Evolutionary conservation across 2,888 invertebrate species (phyloP), one percentile per base, ranked within the genome.

Genomic region (Hyles lineata): DNA sequence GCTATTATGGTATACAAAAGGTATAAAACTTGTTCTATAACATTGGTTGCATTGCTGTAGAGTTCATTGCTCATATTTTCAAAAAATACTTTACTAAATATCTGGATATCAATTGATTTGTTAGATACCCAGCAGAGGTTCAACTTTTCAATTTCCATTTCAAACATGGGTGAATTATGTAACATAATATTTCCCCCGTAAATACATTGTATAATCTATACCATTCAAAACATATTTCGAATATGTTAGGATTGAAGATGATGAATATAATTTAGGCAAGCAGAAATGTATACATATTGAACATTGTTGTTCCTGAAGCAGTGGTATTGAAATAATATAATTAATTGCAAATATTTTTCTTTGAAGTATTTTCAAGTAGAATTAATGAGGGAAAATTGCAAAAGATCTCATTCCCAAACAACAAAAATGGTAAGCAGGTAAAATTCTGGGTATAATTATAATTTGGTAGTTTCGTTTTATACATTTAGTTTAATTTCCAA

Each of bases 351-450:
- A 21, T 21, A 8, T 43, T n/a, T 32, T 62, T 62, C 32, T 62
- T 32, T 29, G 15, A n/a, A 32, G 62, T 32, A 32, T 62, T 29
- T 62, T 6, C 17, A 15, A 61, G 29, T 32, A 29, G 43, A 35
- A 5, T 63, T 19, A 43, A 11, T 29, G 17, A 23, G 21, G 21
- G 21, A 43, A 43, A 35, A 63, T 21, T 21, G 15, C 35, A 35
- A 43, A 15, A 21, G 15, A 60, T 21, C 21, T 43, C 3, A 43
- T 19, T 11, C 11, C 35, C 11, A 63, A 35, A 8, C 9, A 11
- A 32, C 32, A 32, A 63, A 35, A 35, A 63, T 19, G 21, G 15
- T 15, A 43, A 63, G 43, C 63, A 63, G 63, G 63, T 63, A 63
- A 35, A 43, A n/a, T 11, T 63, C 4, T 63, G 35, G 63, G 15